Evolutionary conservation across 2,888 invertebrate species (phyloP).

Genomic region (Lasioglossum zephyrum): DNA sequence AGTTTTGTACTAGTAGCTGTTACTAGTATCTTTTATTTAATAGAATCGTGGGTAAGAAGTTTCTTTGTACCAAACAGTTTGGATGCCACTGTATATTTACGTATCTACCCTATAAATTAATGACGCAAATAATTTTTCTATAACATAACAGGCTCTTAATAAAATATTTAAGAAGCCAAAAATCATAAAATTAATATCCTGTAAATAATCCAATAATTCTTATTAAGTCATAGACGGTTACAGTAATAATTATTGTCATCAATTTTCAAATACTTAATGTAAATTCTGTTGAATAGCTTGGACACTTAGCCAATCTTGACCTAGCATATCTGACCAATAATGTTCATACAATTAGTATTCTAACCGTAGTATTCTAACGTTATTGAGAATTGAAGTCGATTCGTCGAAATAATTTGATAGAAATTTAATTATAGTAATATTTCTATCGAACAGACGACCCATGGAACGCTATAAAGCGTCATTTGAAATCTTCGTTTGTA

Average conservation of each 20-base stretch:
- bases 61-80: too few species aligned
- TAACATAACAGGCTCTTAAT: neutral
- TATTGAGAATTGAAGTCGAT: neutral
- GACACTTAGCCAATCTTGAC: neutral
- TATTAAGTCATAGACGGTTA: too few species aligned
- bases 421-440: neutral
- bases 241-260: too few species aligned
- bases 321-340: neutral
- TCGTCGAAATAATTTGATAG: neutral
- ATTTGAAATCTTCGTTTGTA: constrained; percentile 33
- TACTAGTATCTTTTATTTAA: too few species aligned
- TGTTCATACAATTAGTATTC: neutral
- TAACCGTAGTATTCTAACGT: too few species aligned
- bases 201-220: too few species aligned
- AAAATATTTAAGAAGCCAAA: neutral
- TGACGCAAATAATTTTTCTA: too few species aligned
- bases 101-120: too few species aligned
- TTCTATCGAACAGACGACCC: neutral
- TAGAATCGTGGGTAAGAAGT: too few species aligned
- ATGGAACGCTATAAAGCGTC: constrained; percentile 20
- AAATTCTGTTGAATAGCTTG: neutral
- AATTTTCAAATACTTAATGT: too few species aligned
- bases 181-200: neutral
- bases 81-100: too few species aligned
- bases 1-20: too few species aligned